Base-by-base conservation (phyloP, 2,113 vertebrate genomes). In the Tupaia chinensis region DNA sequence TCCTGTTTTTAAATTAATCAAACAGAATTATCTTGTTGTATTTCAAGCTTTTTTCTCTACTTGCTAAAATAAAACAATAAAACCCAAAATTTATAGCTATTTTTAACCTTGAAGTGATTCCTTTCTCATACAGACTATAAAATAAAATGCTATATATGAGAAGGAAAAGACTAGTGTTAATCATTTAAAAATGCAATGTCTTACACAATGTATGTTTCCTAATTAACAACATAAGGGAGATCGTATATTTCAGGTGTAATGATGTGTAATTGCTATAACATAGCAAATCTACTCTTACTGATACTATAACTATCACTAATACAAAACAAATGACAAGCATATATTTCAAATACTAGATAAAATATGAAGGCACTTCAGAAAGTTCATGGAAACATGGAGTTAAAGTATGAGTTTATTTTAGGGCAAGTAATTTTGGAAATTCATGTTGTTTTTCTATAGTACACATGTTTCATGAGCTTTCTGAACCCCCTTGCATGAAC, bases 1-100 rank as follows among this genome's bases (percentile, higher is more conserved):
- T 92, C 65, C 80, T 77, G 9, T 73, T 72, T 87, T 56, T 56
- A 80, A 97, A 76, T 4, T 77, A 81, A 89, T 32, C 23, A 69
- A 23, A 11, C 63, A 85, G 44, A 70, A 91, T 34, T 13, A 19
- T 88, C 27, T 56, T 77, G 23, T 61, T 80, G 86, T 34, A 60
- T 19, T 78, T 90, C 20, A 53, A 85, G 15, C 72, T 93, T 82
- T 70, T 32, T 25, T 22, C 17, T 23, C 44, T 44, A 44, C 44
- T 44, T 44, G 44, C 44, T 44, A 44, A 44, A 44, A 44, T 44
- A 44, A 69, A 86, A 93, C 73, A 14, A 60, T 34, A 19, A 93
- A 94, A 73, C 87, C 16, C 22, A 66, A 78, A 83, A 11, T 80
- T 25, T 76, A 58, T 60, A 32, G 44, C 60, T 53, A 32, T 77